phyloP scores from a whole-genome alignment of 2,888 invertebrate genomes.

The Brachylomia viminalis region DNA sequence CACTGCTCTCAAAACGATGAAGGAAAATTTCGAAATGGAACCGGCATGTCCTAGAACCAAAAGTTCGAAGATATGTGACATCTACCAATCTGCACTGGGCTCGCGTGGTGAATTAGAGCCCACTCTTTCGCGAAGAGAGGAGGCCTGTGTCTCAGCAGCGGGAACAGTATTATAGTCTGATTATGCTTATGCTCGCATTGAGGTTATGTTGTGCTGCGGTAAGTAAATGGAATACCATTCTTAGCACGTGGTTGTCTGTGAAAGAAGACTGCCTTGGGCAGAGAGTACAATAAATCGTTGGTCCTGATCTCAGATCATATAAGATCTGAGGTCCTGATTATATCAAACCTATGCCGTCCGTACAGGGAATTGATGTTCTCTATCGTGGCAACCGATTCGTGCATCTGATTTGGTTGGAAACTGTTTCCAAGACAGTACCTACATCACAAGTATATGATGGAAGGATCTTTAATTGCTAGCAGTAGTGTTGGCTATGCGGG shows the following conservation, averaged over 20 bases:
- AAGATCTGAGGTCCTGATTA: background rate
- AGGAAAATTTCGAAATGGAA: background rate
- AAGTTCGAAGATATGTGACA: background rate
- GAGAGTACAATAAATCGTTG: background rate
- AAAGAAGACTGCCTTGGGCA: background rate
- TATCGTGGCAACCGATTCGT: background rate
- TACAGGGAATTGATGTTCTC: slow-evolving; percentile 11
- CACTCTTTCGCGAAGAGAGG: background rate
- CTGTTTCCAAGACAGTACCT: background rate
- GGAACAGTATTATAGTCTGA: background rate
- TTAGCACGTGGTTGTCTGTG: background rate
- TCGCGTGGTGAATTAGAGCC: background rate
- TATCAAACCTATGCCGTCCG: background rate
- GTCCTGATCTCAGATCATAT: too few species aligned
- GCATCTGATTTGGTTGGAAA: slow-evolving; percentile 13
- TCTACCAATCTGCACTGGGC: background rate
- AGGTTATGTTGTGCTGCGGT: background rate
- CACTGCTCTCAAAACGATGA: background rate
- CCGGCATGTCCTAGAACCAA: too few species aligned
- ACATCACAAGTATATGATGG: background rate
- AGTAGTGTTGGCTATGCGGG: background rate
- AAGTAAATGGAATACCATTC: background rate
- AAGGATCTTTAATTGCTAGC: background rate
- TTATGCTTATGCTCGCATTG: background rate
- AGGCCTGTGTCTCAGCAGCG: background rate